Evolutionary conservation across 2,113 vertebrate genomes (phyloP), one percentile per base, ranked within the genome.

Genomic region (Lepisosteus osseus): DNA sequence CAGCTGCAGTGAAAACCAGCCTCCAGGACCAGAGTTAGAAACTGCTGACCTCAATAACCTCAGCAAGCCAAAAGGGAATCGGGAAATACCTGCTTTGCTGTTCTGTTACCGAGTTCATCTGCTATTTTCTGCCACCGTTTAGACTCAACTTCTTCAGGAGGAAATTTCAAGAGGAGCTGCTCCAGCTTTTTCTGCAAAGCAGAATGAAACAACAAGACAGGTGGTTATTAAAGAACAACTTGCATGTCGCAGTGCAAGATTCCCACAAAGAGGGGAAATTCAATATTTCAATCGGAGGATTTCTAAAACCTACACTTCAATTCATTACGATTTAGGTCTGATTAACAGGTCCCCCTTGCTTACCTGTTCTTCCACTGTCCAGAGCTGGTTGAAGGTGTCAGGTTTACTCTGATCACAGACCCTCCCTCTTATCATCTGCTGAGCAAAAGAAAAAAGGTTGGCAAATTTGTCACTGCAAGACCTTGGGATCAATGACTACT

Each of bases 71-170:
- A 29, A 29, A 29, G 29, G 29, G 29, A 51, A 9, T 9, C 47
- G 2, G 47, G 7, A 14, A 0, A 73, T 84, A 98, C 97, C 95
- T 99, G 97, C 76, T 99, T 99, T 45, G 97, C 94, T 3, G 97
- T 98, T 76, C 97, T 91, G 65, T 98, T 99, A 69, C 97, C 97
- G 14, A 99, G 83, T 64, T 92, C 97, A 78, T 99, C 96, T 2
- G 97, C 97, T 40, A 99, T 96, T 86, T 99, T 99, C 90, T 99
- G 97, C 97, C 97, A 99, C 55, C 97, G 91, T 71, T 94, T 96
- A 3, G 97, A 96, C 85, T 99, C 97, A 0, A 99, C 90, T 82
- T 99, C 97, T 81, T 99, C 97, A 0, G 97, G 97, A 2, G 97
- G 96, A 45, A 96, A 98, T 83, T 98, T 98, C 64, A 98, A 69